Percentiles rank a stretch among this genome's conserved stretches.
These are phyloP conservation scores for Nomada fabriciana DNA, from an alignment of 2,888 invertebrate species.

Conservation along the genomic window DNA sequence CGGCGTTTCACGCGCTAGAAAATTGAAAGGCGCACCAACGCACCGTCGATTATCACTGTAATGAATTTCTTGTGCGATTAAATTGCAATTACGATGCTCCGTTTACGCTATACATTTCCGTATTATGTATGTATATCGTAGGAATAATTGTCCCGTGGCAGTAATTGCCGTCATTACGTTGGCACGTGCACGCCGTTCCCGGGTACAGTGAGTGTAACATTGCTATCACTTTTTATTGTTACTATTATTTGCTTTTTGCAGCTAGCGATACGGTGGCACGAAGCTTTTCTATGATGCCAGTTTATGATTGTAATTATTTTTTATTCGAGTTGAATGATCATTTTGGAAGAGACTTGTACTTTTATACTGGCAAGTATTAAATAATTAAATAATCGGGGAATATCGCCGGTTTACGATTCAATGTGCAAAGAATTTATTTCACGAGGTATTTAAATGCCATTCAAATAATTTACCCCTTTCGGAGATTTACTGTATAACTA, in stretches of 20 bases:
- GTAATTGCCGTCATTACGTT: slow-evolving; percentile 29
- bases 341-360: not conserved
- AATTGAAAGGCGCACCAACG: slow-evolving; percentile 19
- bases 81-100: slow-evolving; percentile 7
- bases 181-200: not conserved
- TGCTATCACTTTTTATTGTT: not conserved
- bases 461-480: too few relatives aligned
- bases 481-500: too few relatives aligned
- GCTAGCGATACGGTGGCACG: not conserved
- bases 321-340: too few relatives aligned
- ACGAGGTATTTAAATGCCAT: too few relatives aligned
- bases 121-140: slow-evolving; percentile 4
- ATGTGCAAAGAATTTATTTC: too few relatives aligned
- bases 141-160: slow-evolving; percentile 7
- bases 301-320: not conserved
- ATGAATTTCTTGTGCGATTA: slow-evolving; percentile 15
- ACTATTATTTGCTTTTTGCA: not conserved
- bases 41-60: not conserved
- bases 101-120: slow-evolving; percentile 8
- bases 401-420: too few relatives aligned
- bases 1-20: slow-evolving; percentile 12
- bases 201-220: not conserved
- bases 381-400: too few relatives aligned
- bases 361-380: not conserved
- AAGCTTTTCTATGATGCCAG: not conserved